A percentile compares a stretch with the other conserved stretches of the same genome.
These are phyloP conservation scores for Ameiurus melas DNA, from an alignment of 2,113 vertebrate species.

Conservation along the genomic window DNA sequence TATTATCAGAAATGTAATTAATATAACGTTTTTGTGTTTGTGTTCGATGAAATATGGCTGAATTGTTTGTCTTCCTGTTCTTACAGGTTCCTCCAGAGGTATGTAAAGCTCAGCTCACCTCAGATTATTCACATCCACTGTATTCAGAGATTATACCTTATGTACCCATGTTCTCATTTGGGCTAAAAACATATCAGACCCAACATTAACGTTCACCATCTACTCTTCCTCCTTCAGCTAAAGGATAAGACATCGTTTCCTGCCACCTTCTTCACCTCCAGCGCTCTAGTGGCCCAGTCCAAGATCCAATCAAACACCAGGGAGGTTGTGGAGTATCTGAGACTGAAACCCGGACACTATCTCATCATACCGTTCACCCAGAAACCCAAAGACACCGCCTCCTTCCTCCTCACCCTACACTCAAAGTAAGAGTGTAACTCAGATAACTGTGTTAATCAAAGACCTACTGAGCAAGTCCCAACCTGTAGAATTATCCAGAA, in stretches of 20 bases:
- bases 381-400: slow-evolving; percentile 30
- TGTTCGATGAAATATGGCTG: slow-evolving; percentile 2
- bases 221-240: slow-evolving; percentile 7
- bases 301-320: slow-evolving; percentile 56
- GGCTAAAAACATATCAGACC: background rate
- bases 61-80: slow-evolving; percentile 32
- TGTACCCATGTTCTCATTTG: background rate
- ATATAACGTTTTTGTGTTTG: background rate
- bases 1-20: background rate
- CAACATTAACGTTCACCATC: background rate
- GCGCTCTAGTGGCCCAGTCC: slow-evolving; percentile 36
- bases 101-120: slow-evolving; percentile 42
- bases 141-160: background rate
- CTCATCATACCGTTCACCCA: slow-evolving; percentile 51
- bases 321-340: slow-evolving; percentile 57
- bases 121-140: background rate
- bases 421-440: slow-evolving; percentile 26
- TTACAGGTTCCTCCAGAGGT: slow-evolving; percentile 65
- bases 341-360: slow-evolving; percentile 46
- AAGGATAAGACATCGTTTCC: slow-evolving; percentile 54
- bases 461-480: background rate
- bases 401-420: slow-evolving; percentile 42
- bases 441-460: background rate
- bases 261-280: slow-evolving; percentile 61
- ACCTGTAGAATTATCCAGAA: background rate